phyloP scores from a whole-genome alignment of 64 coral and sea anemone genomes.

The Montipora efflorescens region DNA sequence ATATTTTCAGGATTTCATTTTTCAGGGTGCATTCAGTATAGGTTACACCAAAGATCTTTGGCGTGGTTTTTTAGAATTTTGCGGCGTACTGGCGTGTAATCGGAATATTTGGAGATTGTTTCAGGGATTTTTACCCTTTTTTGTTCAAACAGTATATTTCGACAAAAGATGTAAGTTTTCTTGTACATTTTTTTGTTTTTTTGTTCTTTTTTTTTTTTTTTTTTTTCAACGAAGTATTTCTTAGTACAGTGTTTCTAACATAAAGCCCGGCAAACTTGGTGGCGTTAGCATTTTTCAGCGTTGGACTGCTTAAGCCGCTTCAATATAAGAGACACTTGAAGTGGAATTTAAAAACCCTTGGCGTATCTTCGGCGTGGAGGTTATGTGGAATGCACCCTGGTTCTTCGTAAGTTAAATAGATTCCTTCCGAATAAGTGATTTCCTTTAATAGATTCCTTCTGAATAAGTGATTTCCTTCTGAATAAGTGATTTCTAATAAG shows the following conservation, averaged over 20 bases:
- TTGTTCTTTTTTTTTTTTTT: not conserved
- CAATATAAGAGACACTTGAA: not conserved
- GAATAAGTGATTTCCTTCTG: too few species aligned
- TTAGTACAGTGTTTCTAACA: not conserved
- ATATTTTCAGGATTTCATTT: too few species aligned
- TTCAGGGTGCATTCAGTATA: not conserved
- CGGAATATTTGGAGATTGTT: not conserved
- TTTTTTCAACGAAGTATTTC: not conserved
- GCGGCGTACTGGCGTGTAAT: slow-evolving; percentile 6
- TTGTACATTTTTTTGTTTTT: not conserved
- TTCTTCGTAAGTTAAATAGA: too few species aligned
- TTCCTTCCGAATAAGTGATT: too few species aligned
- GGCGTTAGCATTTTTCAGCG: not conserved
- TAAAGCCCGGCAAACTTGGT: not conserved
- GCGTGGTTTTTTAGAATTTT: not conserved
- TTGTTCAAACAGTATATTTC: not conserved
- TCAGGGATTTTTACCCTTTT: not conserved
- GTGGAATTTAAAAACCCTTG: not conserved
- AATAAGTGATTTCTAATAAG: too few species aligned
- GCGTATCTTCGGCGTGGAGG: not conserved
- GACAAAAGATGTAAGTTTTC: not conserved
- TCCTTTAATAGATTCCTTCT: too few species aligned
- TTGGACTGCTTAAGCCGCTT: not conserved
- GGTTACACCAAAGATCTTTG: not conserved
- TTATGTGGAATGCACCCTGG: not conserved